Percentiles rank a stretch among this genome's conserved stretches.
Conservation (phyloP, 2,797 vertebrate species). For the Benthosema pterotum region DNA sequence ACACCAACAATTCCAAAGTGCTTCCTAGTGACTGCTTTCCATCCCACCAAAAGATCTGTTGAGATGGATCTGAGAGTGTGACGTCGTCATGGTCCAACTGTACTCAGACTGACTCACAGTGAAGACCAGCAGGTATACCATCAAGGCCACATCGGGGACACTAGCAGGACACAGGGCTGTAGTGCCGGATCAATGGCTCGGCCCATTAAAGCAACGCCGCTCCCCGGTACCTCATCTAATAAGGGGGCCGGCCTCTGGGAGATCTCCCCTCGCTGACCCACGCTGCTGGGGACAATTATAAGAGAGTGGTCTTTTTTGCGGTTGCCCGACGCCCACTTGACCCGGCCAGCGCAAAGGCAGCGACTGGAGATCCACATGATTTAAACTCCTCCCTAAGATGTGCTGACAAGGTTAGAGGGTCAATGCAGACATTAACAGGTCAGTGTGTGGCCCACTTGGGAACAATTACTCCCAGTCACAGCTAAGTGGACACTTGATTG, state of each 20-base stretch:
- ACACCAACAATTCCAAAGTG: too few species aligned
- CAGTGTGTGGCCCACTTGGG: slow-evolving; percentile 98
- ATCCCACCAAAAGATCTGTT: background rate
- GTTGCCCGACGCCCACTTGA: slow-evolving; percentile 92
- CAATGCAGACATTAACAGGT: slow-evolving; percentile 98
- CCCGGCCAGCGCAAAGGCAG: slow-evolving; percentile 82
- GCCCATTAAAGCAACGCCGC: slow-evolving; percentile 68
- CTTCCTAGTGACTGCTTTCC: too few species aligned
- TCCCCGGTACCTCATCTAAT: slow-evolving; percentile 68
- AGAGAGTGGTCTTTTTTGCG: slow-evolving; percentile 81
- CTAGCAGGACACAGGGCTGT: slow-evolving; percentile 3
- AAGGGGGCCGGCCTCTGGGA: slow-evolving; percentile 61
- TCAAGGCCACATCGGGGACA: background rate
- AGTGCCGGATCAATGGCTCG: slow-evolving; percentile 70
- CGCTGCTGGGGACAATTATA: slow-evolving; percentile 78
- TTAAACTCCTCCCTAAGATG: slow-evolving; percentile 94
- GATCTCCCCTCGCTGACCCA: slow-evolving; percentile 73
- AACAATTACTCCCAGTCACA: slow-evolving; percentile 99
- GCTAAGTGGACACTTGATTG: slow-evolving; percentile 99
- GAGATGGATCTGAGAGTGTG: slow-evolving; percentile 4
- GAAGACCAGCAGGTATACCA: slow-evolving; percentile 26
- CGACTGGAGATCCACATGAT: slow-evolving; percentile 86
- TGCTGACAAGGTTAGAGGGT: slow-evolving; percentile 98
- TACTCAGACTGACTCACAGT: slow-evolving; percentile 5
- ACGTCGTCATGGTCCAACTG: background rate